Conservation (phyloP, 2,113 vertebrate genomes). For the Pelusios castaneus region DNA sequence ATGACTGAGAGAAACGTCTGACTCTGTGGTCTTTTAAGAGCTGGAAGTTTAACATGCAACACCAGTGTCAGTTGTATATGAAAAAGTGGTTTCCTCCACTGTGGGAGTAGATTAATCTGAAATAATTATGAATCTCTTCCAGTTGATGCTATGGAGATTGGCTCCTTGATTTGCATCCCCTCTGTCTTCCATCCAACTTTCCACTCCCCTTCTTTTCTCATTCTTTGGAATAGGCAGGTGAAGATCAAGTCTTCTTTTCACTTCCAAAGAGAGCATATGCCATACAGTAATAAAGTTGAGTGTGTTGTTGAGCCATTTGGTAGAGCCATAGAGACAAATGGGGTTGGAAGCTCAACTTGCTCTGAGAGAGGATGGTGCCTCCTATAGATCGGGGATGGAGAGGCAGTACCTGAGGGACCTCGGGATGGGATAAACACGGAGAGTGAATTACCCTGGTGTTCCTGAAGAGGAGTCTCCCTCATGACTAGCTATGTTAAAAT, state of each 20-base stretch:
- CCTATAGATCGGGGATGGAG: background rate
- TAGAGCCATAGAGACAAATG: too few species aligned
- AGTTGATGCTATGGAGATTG: background rate
- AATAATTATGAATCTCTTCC: background rate
- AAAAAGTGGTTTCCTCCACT: background rate
- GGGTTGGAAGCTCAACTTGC: background rate
- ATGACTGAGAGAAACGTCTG: background rate
- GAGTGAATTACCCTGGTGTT: background rate
- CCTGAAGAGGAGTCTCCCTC: background rate
- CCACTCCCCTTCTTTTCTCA: background rate
- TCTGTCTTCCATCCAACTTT: background rate
- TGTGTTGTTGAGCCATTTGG: too few species aligned
- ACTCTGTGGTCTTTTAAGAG: background rate
- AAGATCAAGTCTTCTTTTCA: background rate
- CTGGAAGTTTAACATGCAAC: background rate
- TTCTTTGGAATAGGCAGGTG: background rate
- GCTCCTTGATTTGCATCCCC: background rate
- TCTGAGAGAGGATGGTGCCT: background rate
- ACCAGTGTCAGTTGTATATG: background rate
- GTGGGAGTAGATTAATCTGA: background rate
- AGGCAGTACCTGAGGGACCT: background rate
- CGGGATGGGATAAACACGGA: background rate
- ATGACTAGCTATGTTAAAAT: background rate
- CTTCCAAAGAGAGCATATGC: background rate
- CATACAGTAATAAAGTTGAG: background rate